Evolutionary conservation across 2,888 invertebrate species (phyloP).

Genomic region (Camponotus fellah): DNA sequence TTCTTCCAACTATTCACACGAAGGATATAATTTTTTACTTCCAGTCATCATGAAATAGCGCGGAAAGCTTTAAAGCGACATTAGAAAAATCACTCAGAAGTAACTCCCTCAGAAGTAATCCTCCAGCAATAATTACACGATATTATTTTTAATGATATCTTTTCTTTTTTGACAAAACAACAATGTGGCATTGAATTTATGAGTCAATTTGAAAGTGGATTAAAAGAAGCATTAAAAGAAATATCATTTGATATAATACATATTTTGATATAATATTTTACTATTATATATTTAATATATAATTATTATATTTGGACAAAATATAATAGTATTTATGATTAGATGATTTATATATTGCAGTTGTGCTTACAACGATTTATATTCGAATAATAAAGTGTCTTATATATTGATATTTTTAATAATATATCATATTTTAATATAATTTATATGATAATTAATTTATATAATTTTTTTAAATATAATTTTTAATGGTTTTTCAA

Average conservation of each 20-base stretch:
- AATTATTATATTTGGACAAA: neutral
- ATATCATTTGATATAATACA: neutral
- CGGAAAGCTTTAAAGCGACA: slow-evolving; percentile 10
- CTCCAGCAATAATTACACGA: neutral
- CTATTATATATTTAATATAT: too few relatives aligned
- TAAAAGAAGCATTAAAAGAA: neutral
- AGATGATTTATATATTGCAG: neutral
- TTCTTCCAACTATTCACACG: slow-evolving; percentile 6
- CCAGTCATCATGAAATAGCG: slow-evolving; percentile 17
- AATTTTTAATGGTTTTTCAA: too few relatives aligned
- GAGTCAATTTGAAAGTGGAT: neutral
- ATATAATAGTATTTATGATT: neutral
- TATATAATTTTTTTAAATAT: too few relatives aligned
- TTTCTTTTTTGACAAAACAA: neutral
- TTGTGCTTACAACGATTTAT: neutral
- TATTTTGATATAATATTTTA: neutral
- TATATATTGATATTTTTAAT: neutral
- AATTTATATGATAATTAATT: too few relatives aligned
- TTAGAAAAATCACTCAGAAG: slow-evolving; percentile 33
- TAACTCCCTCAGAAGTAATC: slow-evolving; percentile 20
- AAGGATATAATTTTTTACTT: slow-evolving; percentile 22
- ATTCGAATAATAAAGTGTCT: neutral
- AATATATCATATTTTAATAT: too few relatives aligned
- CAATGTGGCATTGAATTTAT: neutral
- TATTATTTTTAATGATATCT: neutral